Conservation (phyloP, 2,113 vertebrate genomes). For the Macrotus californicus region DNA sequence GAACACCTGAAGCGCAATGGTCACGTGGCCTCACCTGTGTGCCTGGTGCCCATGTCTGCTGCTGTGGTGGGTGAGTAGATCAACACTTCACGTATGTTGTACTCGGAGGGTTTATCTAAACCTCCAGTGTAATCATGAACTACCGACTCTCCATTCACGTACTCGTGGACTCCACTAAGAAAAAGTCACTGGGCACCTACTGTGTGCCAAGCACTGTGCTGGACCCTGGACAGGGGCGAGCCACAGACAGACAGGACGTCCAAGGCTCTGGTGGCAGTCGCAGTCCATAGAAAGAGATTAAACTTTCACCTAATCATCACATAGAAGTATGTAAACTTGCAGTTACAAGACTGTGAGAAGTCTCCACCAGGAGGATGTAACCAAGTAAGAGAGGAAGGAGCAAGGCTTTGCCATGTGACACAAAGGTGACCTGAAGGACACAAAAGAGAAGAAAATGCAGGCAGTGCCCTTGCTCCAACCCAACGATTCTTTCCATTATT, state of each 20-base stretch:
- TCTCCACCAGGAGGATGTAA: background rate
- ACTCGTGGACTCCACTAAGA: background rate
- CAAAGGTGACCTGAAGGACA: background rate
- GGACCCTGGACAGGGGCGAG: background rate
- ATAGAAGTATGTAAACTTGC: background rate
- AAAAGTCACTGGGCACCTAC: background rate
- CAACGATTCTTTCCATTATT: background rate
- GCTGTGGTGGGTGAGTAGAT: background rate
- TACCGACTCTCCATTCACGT: background rate
- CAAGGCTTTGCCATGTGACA: background rate
- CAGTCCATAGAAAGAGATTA: background rate
- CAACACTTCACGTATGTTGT: background rate
- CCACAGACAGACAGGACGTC: background rate
- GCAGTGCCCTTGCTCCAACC: background rate
- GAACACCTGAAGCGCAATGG: background rate
- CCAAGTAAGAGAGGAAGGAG: background rate
- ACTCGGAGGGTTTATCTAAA: background rate
- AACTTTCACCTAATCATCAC: background rate
- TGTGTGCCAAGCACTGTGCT: background rate
- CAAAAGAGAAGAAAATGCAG: background rate
- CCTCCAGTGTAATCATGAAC: background rate
- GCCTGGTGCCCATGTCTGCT: background rate
- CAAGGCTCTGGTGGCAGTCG: background rate
- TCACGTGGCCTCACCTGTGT: background rate
- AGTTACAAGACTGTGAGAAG: background rate